phyloP scores from a whole-genome alignment of 2,888 invertebrate genomes.

The Pseudococcus viburni region DNA sequence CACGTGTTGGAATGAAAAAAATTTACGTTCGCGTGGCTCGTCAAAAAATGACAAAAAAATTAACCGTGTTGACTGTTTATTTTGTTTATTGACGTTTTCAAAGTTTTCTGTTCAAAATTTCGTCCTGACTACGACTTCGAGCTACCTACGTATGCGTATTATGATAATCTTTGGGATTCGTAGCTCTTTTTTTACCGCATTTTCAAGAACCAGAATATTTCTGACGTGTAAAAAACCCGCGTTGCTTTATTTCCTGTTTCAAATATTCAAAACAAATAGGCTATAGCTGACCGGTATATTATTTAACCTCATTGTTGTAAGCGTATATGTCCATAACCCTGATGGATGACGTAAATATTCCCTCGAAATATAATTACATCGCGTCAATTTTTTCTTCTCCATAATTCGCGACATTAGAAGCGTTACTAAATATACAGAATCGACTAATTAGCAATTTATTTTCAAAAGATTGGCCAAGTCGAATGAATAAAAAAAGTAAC shows the following conservation, averaged over 20 bases:
- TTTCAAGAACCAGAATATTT: neutral
- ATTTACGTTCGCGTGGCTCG: neutral
- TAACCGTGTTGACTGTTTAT: neutral
- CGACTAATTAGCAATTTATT: conserved; percentile 26
- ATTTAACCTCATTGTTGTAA: conserved; percentile 24
- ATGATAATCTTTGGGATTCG: neutral
- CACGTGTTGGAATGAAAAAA: neutral
- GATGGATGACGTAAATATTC: conserved; percentile 24
- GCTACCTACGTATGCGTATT: neutral
- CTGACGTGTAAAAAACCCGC: neutral
- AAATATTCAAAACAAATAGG: neutral
- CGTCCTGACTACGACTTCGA: too few relatives aligned
- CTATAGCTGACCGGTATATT: conserved; percentile 26
- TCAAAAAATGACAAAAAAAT: conserved; percentile 29
- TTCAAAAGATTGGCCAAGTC: conserved; percentile 25
- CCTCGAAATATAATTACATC: neutral
- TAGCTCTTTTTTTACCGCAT: neutral
- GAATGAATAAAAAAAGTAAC: neutral
- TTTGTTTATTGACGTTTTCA: conserved; percentile 12
- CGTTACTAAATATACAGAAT: conserved; percentile 16
- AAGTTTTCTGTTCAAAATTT: neutral
- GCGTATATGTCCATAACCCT: neutral
- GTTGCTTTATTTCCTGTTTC: conserved; percentile 12
- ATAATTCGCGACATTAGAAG: neutral
- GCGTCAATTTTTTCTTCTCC: neutral